Evolutionary conservation across 2,888 invertebrate species (phyloP), one percentile per base, ranked within the genome.

Genomic region (Eupithecia pulchellata): DNA sequence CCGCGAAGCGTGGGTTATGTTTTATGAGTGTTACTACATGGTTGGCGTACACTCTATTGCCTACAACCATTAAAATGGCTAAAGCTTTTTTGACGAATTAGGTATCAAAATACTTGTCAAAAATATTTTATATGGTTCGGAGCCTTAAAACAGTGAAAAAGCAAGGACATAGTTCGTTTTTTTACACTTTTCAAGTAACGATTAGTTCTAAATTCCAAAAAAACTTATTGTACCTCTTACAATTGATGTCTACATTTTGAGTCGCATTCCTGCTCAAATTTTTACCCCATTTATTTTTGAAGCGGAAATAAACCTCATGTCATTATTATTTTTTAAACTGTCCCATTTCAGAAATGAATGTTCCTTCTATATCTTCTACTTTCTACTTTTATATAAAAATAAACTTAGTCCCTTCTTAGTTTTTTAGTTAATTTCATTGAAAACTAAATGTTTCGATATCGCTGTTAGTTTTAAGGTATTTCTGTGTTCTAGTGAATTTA

Each of bases 361-460:
- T 57, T 14, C 29, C 4, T 8, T 6, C 8, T 4, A 6, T 30
- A 57, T 6, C 29, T 57, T 30, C 30, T 20, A 20, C 20, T 30
- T 58, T 58, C 17, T 58, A 58, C 17, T 32, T 58, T 58, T 58
- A 58, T 58, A 30, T 29, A n/a, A 32, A 58, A 57, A 57, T 32
- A 47, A 47, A 20, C 11, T 0, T 20, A 9, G 20, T 11, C 11
- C 47, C 9, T 4, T 32, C 6, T 32, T 5, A 32, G 4, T 32
- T 11, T 11, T 47, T 25, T 11, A 47, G 14, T 29, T 32, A 30
- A 1, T 58, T 11, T 55, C 9, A 57, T 0, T 27, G 29, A 6
- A 9, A 14, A 3, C 14, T 27, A 29, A 17, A 14, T 57, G 5
- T 29, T 57, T 57, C 6, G 0, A n/a, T n/a, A 30, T 14, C 8